phyloP scores from a whole-genome alignment of 2,797 vertebrate genomes.

The Hoplostethus mediterraneus region DNA sequence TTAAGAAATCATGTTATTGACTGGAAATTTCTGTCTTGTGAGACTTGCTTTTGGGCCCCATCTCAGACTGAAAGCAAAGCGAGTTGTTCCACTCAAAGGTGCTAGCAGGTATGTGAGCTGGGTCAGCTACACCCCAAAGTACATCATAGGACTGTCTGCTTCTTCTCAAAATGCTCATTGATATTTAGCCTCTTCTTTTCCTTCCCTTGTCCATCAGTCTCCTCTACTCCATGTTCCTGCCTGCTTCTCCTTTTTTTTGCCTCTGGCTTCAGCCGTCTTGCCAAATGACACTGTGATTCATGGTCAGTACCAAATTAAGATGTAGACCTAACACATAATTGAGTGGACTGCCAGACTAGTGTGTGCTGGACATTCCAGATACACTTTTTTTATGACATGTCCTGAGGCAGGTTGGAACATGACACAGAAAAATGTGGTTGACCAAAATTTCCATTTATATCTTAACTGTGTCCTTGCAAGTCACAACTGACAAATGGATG shows the following conservation, averaged over 20 bases:
- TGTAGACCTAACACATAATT: conserved; percentile 34
- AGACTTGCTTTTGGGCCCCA: background rate
- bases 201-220: conserved; percentile 32
- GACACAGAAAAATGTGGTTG: background rate
- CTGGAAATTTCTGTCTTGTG: background rate
- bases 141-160: conserved; percentile 41
- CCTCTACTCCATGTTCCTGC: conserved; percentile 33
- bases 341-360: conserved; percentile 22
- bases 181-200: conserved; percentile 28
- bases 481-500: background rate
- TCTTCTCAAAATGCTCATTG: conserved; percentile 23
- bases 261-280: conserved; percentile 61
- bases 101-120: background rate
- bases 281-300: conserved; percentile 69
- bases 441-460: background rate
- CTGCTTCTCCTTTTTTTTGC: conserved; percentile 48
- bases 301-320: conserved; percentile 51
- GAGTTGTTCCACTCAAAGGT: background rate
- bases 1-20: background rate
- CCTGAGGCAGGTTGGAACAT: background rate
- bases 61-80: background rate
- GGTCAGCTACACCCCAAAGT: background rate
- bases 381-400: background rate
- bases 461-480: background rate
- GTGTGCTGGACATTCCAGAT: conserved; percentile 4